Evolutionary conservation across 1,140 invertebrate species (phyloP), one percentile per base, ranked within the genome.

Genomic region (Choristoneura fumiferana): DNA sequence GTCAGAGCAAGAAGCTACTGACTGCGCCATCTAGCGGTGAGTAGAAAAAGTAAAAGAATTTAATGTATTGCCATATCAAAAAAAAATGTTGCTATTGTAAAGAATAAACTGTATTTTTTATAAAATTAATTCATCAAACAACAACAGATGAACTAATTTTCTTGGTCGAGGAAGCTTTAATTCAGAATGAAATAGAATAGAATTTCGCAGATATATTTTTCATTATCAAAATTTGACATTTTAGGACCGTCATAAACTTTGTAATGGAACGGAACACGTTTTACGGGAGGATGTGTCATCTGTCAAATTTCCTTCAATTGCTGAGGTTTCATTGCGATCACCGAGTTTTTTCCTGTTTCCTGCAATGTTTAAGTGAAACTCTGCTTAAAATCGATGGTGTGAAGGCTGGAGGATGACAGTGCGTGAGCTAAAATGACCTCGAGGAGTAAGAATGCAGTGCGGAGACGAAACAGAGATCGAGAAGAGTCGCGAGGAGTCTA

Each of bases 391-490:
- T 83, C 72, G 52, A 85, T 87, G 82, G 68, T 84, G 76, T 87
- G 81, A 84, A 76, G 73, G 73, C 69, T 40, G 54, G 66, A n/a
- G n/a, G n/a, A 52, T 68, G 61, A 39, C 38, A 55, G 61, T 57
- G 67, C 73, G 68, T 66, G 72, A 78, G 70, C 67, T 78, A 88
- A 77, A 76, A 89, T 89, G 86, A 89, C 86, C 65, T 87, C 84
- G 70, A 78, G 77, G 67, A 84, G 81, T 62, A 89, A 87, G 67
- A 89, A 86, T 73, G 78, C 83, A 15, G 86, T 89, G 57, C 77
- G 86, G 13, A 76, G 67, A 78, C 64, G 96, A 98, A 89, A 93
- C 94, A n/a, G 95, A 98, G 75, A 97, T 98, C 65, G 96, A 98
- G 74, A 95, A 94, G 83, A 95, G 93, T 82, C 92, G 97, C 61